These are phyloP conservation scores for Gorsachius goisagi DNA, from an alignment of 2,113 vertebrate genomes.

Conservation along the genomic window DNA sequence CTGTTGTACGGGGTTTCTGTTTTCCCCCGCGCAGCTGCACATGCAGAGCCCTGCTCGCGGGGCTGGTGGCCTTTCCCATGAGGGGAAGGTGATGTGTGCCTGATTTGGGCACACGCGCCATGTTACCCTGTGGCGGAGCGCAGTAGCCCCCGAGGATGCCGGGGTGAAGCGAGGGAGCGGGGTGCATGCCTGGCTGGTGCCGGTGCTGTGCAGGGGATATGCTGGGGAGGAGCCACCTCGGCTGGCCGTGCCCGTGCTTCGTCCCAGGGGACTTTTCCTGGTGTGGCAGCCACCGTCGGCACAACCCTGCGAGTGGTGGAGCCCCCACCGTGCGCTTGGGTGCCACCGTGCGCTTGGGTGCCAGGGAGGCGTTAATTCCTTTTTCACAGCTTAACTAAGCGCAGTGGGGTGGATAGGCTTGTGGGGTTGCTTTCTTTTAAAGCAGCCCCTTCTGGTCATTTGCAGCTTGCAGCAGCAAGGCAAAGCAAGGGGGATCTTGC, in stretches of 20 bases:
- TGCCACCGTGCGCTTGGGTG: rapidly evolving
- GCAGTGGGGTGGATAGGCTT: neutral
- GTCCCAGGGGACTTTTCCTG: neutral
- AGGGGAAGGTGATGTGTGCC: neutral
- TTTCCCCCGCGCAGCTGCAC: neutral
- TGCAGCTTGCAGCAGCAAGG: neutral
- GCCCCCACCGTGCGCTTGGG: rapidly evolving
- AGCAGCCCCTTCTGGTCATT: neutral
- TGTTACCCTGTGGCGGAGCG: rapidly evolving
- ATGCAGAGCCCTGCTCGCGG: neutral
- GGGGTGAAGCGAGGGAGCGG: neutral
- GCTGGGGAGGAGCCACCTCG: too few species aligned
- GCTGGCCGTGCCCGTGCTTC: neutral
- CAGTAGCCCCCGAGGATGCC: rapidly evolving
- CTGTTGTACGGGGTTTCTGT: too few species aligned
- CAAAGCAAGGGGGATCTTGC: neutral
- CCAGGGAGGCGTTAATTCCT: neutral
- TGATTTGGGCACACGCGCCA: rapidly evolving
- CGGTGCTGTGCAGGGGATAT: neutral
- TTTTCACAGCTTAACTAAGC: neutral
- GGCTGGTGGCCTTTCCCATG: neutral
- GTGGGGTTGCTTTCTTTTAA: neutral
- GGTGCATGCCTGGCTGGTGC: neutral
- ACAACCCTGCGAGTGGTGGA: too few species aligned
- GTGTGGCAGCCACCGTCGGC: neutral